Percentiles rank a stretch among this genome's conserved stretches.
phyloP scores from a whole-genome alignment of 2,113 vertebrate species.

The Arvicanthis niloticus region DNA sequence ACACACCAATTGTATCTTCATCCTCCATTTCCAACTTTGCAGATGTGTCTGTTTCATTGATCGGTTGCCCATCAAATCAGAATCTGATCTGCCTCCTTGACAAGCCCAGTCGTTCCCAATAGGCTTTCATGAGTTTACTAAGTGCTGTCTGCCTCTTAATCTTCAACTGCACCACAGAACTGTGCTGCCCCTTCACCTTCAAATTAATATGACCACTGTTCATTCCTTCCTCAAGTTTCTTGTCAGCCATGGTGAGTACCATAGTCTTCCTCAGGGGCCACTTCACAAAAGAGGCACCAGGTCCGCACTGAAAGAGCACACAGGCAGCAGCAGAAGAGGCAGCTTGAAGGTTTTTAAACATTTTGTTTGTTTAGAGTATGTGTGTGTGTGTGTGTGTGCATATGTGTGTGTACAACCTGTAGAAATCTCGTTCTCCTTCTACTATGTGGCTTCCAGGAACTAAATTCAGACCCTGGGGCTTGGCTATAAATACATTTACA shows the following conservation, averaged over 20 bases:
- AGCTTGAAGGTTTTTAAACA: background rate
- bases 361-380: too few species aligned
- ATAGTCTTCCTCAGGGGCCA: background rate
- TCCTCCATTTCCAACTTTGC: background rate
- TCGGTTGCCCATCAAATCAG: too few species aligned
- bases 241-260: too few species aligned
- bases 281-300: background rate
- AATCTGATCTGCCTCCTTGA: background rate
- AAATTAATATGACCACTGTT: background rate
- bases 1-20: background rate
- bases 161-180: background rate
- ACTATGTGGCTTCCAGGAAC: background rate
- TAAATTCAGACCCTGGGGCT: background rate
- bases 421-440: background rate
- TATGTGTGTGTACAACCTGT: background rate
- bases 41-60: background rate
- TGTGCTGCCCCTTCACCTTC: background rate
- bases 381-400: background rate
- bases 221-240: background rate
- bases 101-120: background rate
- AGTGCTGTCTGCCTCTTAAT: background rate
- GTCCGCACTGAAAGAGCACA: background rate
- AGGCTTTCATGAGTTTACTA: background rate
- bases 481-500: background rate
- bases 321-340: background rate